Evolutionary conservation across 2,888 invertebrate genomes (phyloP), one percentile per base, ranked within the genome.

Genomic region (Furcula furcula): DNA sequence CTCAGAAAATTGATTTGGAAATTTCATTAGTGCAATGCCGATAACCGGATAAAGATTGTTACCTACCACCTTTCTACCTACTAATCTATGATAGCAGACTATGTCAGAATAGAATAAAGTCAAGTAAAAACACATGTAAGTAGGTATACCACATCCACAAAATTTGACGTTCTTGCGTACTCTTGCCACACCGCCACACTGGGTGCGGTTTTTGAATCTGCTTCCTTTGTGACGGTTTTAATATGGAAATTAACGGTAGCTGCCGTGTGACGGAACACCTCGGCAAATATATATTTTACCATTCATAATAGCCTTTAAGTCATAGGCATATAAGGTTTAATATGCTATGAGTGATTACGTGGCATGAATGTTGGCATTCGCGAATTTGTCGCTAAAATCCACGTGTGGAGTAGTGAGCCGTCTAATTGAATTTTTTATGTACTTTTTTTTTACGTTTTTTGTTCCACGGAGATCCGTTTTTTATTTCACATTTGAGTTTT

Each of bases 211-310:
- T 87, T 87, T 87, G 86, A 86, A 86, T 86, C 80, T 79, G 86
- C 81, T 85, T 87, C 86, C 88, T 87, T 88, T 88, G 87, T 87
- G 85, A 76, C 81, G 83, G 81, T 86, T 87, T 87, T 88, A 88
- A 88, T 87, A 88, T 88, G 88, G 87, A 88, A 88, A 88, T 88
- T 88, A 88, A 85, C 82, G 80, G 76, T 83, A 74, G 68, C 72
- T 67, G 72, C 79, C 78, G 82, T 76, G 80, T 76, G 80, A 66
- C 77, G 68, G 63, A 71, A 70, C 77, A 80, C 77, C 73, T 80
- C 65, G 47, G 58, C 78, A 69, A 72, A 57, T 59, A 63, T 70
- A 74, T 70, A 63, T 68, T 69, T 71, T 67, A 58, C 59, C 63
- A 47, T 46, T 53, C 45, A 37, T 43, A 39, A 45, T 47, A 50